Evolutionary conservation across 2,888 invertebrate genomes (phyloP).

Genomic region (Zele albiditarsus): DNA sequence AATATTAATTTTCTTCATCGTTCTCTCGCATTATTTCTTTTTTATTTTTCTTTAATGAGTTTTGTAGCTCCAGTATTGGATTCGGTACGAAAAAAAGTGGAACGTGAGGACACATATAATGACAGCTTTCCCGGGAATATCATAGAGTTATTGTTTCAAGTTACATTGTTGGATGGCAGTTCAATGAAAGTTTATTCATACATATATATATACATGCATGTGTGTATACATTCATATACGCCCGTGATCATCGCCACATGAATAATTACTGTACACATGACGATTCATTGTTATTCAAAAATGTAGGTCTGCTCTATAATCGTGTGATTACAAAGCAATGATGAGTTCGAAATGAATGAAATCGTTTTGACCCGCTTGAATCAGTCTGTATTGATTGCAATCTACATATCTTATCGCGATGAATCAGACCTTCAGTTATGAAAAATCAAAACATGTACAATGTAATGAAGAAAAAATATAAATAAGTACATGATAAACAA

Average conservation of each 20-base stretch:
- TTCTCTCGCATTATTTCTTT: not conserved
- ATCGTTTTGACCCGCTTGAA: not conserved
- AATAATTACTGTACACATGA: not conserved
- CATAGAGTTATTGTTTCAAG: constrained; percentile 3
- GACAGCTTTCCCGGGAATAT: constrained; percentile 1
- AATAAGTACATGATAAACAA: not conserved
- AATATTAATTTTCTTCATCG: not conserved
- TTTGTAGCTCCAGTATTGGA: not conserved
- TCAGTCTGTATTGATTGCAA: not conserved
- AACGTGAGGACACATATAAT: constrained; percentile 25
- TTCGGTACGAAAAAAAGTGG: constrained; percentile 14
- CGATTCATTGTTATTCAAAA: constrained; percentile 4
- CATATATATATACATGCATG: not conserved
- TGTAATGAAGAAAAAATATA: not conserved
- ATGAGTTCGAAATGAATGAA: constrained; percentile 4
- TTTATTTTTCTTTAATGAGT: not conserved
- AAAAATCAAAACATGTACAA: not conserved
- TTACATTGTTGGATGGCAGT: not conserved
- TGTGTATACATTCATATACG: not conserved
- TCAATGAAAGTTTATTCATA: constrained; percentile 11
- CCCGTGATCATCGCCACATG: not conserved
- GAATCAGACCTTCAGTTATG: not conserved
- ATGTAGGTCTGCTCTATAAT: not conserved
- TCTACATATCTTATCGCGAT: not conserved
- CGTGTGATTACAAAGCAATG: not conserved